Conservation (phyloP, 2,797 vertebrate genomes). For the Toxotes lorentzi region DNA sequence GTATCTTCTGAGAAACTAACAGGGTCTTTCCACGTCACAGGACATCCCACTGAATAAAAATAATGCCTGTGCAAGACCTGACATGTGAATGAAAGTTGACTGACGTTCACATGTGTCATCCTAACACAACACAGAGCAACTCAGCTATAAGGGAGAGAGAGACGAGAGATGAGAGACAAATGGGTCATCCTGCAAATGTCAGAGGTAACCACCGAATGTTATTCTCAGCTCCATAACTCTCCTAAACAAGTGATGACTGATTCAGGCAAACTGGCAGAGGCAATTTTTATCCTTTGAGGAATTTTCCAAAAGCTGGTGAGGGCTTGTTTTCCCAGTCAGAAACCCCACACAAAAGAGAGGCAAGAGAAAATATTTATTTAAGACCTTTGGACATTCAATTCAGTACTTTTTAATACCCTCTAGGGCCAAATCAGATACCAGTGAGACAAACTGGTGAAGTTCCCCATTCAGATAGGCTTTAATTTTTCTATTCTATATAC, state of each 20-base stretch:
- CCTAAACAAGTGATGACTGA: conserved; percentile 17
- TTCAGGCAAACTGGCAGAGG: conserved; percentile 3
- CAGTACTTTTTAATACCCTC: no score
- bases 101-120: conserved; percentile 40
- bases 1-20: neutral
- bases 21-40: conserved; percentile 12
- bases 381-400: no score
- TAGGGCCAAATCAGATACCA: no score
- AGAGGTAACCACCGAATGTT: conserved; percentile 63
- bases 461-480: no score
- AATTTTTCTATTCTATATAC: no score
- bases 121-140: conserved; percentile 21
- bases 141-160: conserved; percentile 1
- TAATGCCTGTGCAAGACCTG: conserved; percentile 14
- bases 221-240: conserved; percentile 38
- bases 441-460: no score
- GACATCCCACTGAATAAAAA: conserved; percentile 18
- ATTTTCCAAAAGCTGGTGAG: neutral
- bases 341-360: no score
- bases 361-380: no score
- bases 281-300: conserved; percentile 19
- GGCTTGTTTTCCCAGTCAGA: conserved; percentile 23
- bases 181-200: conserved; percentile 73
- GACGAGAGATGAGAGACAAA: conserved; percentile 51
- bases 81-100: conserved; percentile 34